Evolutionary conservation across 2,113 vertebrate species (phyloP).

Genomic region (Chloropsis hardwickii): DNA sequence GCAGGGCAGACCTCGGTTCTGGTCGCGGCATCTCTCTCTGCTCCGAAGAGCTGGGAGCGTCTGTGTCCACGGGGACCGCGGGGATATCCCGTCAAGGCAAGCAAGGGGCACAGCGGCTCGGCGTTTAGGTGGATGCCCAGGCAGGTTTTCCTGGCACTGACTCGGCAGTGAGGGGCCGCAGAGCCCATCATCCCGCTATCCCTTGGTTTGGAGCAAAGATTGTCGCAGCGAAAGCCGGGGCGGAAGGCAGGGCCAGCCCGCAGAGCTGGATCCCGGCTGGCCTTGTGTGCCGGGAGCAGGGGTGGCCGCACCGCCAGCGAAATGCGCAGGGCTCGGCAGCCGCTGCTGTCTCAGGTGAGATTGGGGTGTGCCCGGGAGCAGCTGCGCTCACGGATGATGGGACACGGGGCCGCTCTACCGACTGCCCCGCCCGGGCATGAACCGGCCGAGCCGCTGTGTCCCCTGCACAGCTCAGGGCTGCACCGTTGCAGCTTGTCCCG

Average conservation of each 20-base stretch:
- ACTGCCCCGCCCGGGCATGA: neutral
- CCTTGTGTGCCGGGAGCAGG: neutral
- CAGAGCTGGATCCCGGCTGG: neutral
- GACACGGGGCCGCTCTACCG: rapidly evolving
- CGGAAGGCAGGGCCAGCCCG: neutral
- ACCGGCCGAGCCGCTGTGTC: rapidly evolving
- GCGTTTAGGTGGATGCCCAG: neutral
- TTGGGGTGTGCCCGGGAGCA: neutral
- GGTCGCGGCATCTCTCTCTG: too few species aligned
- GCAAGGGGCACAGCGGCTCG: neutral
- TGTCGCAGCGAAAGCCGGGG: rapidly evolving
- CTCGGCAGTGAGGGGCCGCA: neutral
- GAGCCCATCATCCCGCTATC: too few species aligned
- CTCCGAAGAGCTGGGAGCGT: neutral
- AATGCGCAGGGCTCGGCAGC: neutral
- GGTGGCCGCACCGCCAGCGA: neutral
- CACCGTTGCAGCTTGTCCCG: rapidly evolving
- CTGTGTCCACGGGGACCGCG: neutral
- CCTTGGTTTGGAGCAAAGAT: neutral
- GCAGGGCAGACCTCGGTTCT: neutral
- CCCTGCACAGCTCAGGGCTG: neutral
- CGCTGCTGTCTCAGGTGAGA: neutral
- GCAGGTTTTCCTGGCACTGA: neutral
- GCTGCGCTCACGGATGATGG: neutral
- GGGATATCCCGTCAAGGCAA: neutral